A percentile compares a stretch with the other conserved stretches of the same genome.
phyloP scores from a whole-genome alignment of 2,888 invertebrate genomes.

The Epinotia nisella region DNA sequence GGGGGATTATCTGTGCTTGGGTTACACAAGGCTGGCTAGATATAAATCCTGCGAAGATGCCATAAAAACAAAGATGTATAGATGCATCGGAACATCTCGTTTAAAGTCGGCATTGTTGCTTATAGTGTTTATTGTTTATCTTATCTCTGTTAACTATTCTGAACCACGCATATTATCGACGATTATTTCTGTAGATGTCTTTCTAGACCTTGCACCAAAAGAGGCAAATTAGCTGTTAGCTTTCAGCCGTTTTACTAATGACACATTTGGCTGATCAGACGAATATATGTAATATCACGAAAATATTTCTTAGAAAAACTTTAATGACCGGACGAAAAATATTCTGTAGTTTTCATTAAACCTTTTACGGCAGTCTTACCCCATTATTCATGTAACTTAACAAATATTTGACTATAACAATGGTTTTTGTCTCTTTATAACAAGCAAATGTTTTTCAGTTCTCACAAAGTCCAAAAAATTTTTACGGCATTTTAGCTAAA shows the following conservation, averaged over 20 bases:
- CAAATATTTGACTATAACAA: too few relatives aligned
- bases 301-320: too few relatives aligned
- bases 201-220: too few relatives aligned
- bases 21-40: slow-evolving; percentile 27
- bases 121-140: neutral
- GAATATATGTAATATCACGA: too few relatives aligned
- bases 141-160: slow-evolving; percentile 1
- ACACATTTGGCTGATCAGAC: too few relatives aligned
- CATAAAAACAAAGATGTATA: slow-evolving; percentile 34
- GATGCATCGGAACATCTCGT: slow-evolving; percentile 8
- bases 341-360: too few relatives aligned
- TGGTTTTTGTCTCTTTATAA: too few relatives aligned
- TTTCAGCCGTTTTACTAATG: too few relatives aligned
- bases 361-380: too few relatives aligned
- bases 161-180: neutral
- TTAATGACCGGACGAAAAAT: neutral
- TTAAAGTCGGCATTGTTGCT: neutral
- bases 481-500: neutral
- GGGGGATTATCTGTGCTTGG: slow-evolving; percentile 31
- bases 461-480: neutral
- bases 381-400: too few relatives aligned
- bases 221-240: neutral
- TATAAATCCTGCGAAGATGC: slow-evolving; percentile 30
- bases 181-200: too few relatives aligned
- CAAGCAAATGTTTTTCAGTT: too few relatives aligned